Evolutionary conservation across 2,797 vertebrate species (phyloP), one percentile per base, ranked within the genome.

Genomic region (Serranus cabrilla): DNA sequence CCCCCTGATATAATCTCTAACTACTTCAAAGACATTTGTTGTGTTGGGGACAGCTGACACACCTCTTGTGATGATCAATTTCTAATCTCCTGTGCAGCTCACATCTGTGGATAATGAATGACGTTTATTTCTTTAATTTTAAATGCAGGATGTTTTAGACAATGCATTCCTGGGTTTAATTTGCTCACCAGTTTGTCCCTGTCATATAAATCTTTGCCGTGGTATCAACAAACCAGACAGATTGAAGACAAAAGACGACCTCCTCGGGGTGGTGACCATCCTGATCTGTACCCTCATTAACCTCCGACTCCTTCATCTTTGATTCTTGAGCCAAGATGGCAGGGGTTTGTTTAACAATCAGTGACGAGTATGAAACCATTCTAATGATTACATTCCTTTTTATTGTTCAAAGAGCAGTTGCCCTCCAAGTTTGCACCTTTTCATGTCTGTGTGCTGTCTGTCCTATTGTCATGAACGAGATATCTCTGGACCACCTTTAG

Each of bases 191-290:
- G 56, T 37, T 39, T 74, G 50, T 80, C 62, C n/a, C 4, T 52
- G 34, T 71, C 11, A 47, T 64, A 72, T 71, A 56, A 84, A 76
- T 85, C 62, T 43, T 66, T 20, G 11, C 21, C 7, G 7, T 18
- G 20, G 40, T 34, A 66, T 75, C 40, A 71, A 62, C 34, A 5
- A 23, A 75, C 78, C 71, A 79, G 49, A 78, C 18, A 2, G 3
- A 25, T 39, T 64, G 14, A 73, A 40, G 74, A 50, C 57, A 63
- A 59, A 62, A 42, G 21, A 51, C 23, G 34, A 49, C 21, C 40
- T 47, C n/a, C 34, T 70, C 51, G 60, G 86, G 87, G 89, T 62
- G 89, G 82, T 49, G 77, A 67, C 81, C 80, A 71, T 78, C 87
- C 89, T 86, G 80, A 37, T 66, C 57, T 21, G 23, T 27, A 8